Conservation (phyloP, 2,113 vertebrate genomes). For the Australoheros scitulus region DNA sequence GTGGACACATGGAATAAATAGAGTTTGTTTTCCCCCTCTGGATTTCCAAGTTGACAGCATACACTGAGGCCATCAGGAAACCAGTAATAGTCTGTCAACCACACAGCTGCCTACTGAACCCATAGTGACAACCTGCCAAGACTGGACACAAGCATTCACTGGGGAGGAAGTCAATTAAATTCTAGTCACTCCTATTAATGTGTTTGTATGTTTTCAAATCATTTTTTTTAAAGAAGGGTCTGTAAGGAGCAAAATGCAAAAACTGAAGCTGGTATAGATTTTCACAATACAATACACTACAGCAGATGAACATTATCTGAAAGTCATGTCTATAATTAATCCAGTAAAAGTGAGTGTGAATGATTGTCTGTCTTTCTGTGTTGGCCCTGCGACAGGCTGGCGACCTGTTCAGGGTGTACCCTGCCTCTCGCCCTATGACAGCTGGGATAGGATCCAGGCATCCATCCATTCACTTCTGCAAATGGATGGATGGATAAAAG, state of each 20-base stretch:
- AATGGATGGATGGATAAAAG: too few relatives aligned
- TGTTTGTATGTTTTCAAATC: not conserved
- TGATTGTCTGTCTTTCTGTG: too few relatives aligned
- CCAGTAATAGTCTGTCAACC: conserved; percentile 56
- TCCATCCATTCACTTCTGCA: too few relatives aligned
- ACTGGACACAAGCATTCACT: conserved; percentile 12
- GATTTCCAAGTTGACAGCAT: conserved; percentile 33
- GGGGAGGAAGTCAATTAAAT: conserved; percentile 7
- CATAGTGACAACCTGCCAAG: conserved; percentile 57
- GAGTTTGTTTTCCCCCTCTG: not conserved
- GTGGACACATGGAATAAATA: conserved; percentile 15
- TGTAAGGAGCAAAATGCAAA: not conserved
- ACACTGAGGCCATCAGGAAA: conserved; percentile 33
- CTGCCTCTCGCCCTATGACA: too few relatives aligned
- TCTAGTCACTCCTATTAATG: conserved; percentile 2
- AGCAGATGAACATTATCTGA: not conserved
- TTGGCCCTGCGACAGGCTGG: too few relatives aligned
- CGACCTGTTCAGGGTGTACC: too few relatives aligned
- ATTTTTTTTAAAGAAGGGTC: not conserved
- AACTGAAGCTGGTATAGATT: not conserved
- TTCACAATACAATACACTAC: not conserved
- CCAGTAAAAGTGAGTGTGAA: too few relatives aligned
- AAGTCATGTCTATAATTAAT: not conserved
- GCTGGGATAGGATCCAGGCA: too few relatives aligned
- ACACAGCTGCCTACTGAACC: conserved; percentile 34